Evolutionary conservation across 2,113 vertebrate genomes (phyloP).

Genomic region (Corvus moneduloides): DNA sequence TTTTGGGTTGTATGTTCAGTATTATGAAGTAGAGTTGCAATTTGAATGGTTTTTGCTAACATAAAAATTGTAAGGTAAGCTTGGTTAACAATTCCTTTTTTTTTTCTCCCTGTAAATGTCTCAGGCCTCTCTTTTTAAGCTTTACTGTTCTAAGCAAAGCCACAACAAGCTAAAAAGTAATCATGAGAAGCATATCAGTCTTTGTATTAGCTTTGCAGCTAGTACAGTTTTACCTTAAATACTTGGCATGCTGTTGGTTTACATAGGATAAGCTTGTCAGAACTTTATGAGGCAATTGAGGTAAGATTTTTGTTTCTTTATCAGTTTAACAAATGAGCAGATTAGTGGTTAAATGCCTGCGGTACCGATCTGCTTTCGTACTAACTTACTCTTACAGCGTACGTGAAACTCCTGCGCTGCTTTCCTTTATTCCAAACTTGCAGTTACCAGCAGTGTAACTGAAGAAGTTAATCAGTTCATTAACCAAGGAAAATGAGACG

Average conservation of each 20-base stretch:
- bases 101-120: neutral
- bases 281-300: neutral
- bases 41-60: neutral
- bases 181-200: neutral
- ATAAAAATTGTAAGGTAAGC: neutral
- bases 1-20: neutral
- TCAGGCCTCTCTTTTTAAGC: slow-evolving; percentile 2
- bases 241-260: neutral
- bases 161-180: slow-evolving; percentile 14
- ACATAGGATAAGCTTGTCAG: neutral
- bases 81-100: neutral
- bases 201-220: slow-evolving; percentile 28
- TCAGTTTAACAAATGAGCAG: neutral
- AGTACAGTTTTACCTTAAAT: slow-evolving; percentile 32
- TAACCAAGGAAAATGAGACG: slow-evolving; percentile 51
- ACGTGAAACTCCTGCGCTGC: neutral
- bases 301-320: slow-evolving; percentile 9
- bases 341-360: slow-evolving; percentile 1
- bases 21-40: neutral
- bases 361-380: slow-evolving; percentile 6
- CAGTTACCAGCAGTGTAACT: slow-evolving; percentile 1
- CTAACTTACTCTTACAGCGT: neutral
- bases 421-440: neutral
- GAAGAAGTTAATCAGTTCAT: slow-evolving; percentile 48
- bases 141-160: slow-evolving; percentile 36